These are phyloP conservation scores for Pseudobourletiella spinata DNA, from an alignment of 1,140 invertebrate species.

Conservation along the genomic window DNA sequence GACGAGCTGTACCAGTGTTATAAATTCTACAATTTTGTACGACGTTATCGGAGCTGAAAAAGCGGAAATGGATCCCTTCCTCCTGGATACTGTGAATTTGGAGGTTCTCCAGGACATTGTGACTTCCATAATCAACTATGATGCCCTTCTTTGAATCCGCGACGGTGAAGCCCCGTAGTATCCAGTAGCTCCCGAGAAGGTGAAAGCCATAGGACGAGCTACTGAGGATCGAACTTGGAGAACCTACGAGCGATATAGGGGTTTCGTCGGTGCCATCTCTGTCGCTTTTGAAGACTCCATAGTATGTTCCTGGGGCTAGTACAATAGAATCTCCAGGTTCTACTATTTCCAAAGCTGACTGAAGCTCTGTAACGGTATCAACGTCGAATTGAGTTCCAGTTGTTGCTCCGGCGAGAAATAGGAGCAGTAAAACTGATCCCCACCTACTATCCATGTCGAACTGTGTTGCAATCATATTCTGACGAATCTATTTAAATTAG, in stretches of 20 bases:
- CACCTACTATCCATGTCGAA: too few species aligned
- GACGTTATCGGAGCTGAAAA: constrained; percentile 25
- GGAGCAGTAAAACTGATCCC: too few species aligned
- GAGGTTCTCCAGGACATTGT: constrained; percentile 21
- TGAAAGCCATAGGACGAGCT: constrained; percentile 19
- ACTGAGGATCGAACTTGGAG: constrained; percentile 12
- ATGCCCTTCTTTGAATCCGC: constrained; percentile 23
- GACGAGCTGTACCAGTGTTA: constrained; percentile 18
- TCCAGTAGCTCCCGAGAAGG: constrained; percentile 3
- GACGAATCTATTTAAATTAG: too few species aligned
- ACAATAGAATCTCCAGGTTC: constrained; percentile 19
- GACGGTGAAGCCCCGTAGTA: constrained; percentile 21
- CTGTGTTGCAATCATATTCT: too few species aligned
- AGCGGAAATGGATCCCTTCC: constrained; percentile 31
- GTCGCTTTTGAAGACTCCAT: constrained; percentile 18
- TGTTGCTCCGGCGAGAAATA: too few species aligned
- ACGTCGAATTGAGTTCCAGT: too few species aligned
- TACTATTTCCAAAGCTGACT: constrained; percentile 11
- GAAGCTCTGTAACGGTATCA: constrained; percentile 13
- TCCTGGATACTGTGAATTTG: constrained; percentile 16
- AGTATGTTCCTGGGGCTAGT: constrained; percentile 8
- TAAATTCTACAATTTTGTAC: constrained; percentile 16
- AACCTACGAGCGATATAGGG: constrained; percentile 15
- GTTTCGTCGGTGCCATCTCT: constrained; percentile 5
- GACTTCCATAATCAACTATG: constrained; percentile 17